Conservation (phyloP, 35 echinoderm and acorn worm species). For the Heliocidaris tuberculata region DNA sequence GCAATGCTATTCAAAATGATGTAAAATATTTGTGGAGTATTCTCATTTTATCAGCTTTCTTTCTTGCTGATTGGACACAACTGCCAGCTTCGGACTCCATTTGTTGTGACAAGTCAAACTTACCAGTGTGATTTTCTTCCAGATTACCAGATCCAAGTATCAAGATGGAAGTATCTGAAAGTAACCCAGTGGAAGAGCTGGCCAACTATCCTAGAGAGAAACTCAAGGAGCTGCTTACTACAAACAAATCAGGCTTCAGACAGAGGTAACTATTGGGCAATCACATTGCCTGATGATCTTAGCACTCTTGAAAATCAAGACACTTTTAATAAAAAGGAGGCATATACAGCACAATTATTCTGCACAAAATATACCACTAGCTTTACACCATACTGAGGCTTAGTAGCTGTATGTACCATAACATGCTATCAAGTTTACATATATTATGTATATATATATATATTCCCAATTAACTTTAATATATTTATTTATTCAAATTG, state of each 20-base stretch:
- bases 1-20: no score
- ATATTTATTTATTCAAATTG: neutral
- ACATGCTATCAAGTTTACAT: neutral
- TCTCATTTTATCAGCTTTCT: no score
- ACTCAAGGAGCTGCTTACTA: slow-evolving; percentile 46
- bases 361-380: neutral
- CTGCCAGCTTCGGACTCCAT: no score
- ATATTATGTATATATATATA: neutral
- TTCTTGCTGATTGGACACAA: no score
- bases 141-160: slow-evolving; percentile 55
- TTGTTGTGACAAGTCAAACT: no score
- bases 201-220: slow-evolving; percentile 61
- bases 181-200: slow-evolving; percentile 45
- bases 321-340: no score
- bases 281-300: neutral
- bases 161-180: slow-evolving; percentile 29
- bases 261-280: neutral
- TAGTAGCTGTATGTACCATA: neutral
- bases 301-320: neutral
- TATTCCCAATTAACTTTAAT: neutral
- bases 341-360: neutral
- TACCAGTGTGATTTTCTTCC: neutral
- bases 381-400: neutral
- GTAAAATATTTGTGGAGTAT: no score
- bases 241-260: slow-evolving; percentile 45